Evolutionary conservation across 2,113 vertebrate genomes (phyloP), one percentile per base, ranked within the genome.

Genomic region (Ctenodactylus gundi): DNA sequence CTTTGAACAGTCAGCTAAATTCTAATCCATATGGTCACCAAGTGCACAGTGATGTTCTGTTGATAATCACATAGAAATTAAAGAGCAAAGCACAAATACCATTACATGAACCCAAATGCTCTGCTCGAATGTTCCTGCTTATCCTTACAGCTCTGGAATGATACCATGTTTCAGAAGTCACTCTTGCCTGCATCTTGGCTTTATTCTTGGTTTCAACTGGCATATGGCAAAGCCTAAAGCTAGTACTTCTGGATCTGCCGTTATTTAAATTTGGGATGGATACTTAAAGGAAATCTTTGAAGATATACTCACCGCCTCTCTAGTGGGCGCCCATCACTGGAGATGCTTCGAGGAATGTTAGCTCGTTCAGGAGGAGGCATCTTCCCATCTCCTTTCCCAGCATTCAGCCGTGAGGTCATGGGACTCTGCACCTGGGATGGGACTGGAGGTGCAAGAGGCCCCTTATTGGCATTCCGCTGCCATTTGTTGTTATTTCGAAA

Each of bases 401-500:
- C 91, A 93, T 98, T 94, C 94, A 98, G 97, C 87, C 98, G 97
- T 4, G 98, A 97, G 0, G 98, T 94, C 65, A 98, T 97, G 70
- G 98, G 98, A 89, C 98, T 99, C 96, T 98, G 98, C 12, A 98
- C 97, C 93, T 98, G 99, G 9, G 99, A 98, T 14, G 99, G 99
- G 0, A 99, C 98, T 92, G 99, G 99, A 8, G 99, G 98, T 92
- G 99, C 98, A 93, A 99, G 99, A 75, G 99, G 95, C 93, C 98
- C 98, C 95, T 99, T 99, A 98, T 95, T 98, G 10, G 98, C 98
- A 72, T 98, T 99, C 95, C 99, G 98, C 17, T 99, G 99, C 99
- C 99, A 99, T 96, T 99, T 99, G 96, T 98, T 99, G 18, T 99
- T 99, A 98, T 98, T 99, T 96, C 99, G 98, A 98, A 99, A 99